Evolutionary conservation across 2,888 invertebrate species (phyloP).

Genomic region (Mythimna impura): DNA sequence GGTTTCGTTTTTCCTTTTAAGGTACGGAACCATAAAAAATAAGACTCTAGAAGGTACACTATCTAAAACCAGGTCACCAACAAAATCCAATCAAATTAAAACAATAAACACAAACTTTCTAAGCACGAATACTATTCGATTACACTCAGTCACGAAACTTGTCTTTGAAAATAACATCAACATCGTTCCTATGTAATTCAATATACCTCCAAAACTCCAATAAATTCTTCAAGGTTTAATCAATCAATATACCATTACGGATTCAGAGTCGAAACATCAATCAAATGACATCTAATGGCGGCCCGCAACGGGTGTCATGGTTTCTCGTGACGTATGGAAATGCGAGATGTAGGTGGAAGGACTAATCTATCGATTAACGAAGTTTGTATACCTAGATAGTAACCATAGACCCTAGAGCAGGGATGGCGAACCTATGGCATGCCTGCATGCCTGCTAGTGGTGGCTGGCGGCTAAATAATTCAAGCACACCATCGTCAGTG

Average conservation of each 20-base stretch:
- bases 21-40: not conserved
- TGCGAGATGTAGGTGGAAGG: constrained; percentile 38
- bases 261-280: constrained; percentile 63
- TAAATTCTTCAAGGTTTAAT: constrained; percentile 44
- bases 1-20: too few relatives aligned
- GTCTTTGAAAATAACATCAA: constrained; percentile 14
- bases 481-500: too few relatives aligned
- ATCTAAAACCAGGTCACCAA: not conserved
- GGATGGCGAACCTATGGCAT: too few relatives aligned
- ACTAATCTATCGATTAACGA: constrained; percentile 40
- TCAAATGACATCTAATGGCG: constrained; percentile 65
- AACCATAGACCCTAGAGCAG: too few relatives aligned
- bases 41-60: not conserved
- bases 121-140: constrained; percentile 35
- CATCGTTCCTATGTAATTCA: constrained; percentile 27
- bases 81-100: not conserved
- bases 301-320: constrained; percentile 52
- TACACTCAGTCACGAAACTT: constrained; percentile 35
- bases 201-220: constrained; percentile 42
- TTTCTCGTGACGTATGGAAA: constrained; percentile 57
- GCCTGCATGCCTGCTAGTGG: too few relatives aligned
- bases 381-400: not conserved
- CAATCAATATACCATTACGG: constrained; percentile 60
- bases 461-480: too few relatives aligned
- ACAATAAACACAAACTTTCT: constrained; percentile 7